phyloP scores from a whole-genome alignment of 2,888 invertebrate species.

The Lathronympha strigana region DNA sequence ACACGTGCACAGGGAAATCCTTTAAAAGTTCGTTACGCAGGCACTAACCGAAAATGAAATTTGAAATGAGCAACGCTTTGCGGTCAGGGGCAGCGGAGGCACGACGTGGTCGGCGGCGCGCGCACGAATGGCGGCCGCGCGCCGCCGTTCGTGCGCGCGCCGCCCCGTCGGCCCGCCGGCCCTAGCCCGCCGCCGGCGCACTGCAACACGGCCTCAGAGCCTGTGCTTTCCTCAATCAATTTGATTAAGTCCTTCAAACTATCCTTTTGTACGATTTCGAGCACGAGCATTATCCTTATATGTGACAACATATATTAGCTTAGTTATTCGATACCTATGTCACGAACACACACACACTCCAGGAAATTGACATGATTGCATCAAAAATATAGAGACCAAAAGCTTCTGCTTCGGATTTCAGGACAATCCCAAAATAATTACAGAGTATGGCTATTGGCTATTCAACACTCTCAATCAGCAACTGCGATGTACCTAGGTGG shows the following conservation, averaged over 20 bases:
- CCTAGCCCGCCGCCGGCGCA: conserved; percentile 42
- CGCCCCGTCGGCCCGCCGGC: conserved; percentile 68
- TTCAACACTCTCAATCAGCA: too few species aligned
- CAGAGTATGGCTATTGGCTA: too few species aligned
- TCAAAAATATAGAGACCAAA: too few species aligned
- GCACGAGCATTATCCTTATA: too few species aligned
- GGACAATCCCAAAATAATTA: too few species aligned
- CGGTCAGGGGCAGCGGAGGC: conserved; percentile 66
- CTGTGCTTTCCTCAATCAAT: conserved; percentile 12
- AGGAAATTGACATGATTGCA: too few species aligned
- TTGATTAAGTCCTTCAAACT: background rate
- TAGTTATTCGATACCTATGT: too few species aligned
- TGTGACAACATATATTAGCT: too few species aligned
- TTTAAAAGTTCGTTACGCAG: conserved; percentile 70
- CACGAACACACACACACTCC: too few species aligned
- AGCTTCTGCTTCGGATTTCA: too few species aligned
- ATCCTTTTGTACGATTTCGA: background rate
- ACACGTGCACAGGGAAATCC: conserved; percentile 76
- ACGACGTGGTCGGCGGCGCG: conserved; percentile 75
- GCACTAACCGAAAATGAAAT: conserved; percentile 62
- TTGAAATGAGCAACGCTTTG: conserved; percentile 63
- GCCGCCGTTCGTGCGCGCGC: conserved; percentile 68
- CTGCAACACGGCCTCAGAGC: background rate
- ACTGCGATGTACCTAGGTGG: too few species aligned
- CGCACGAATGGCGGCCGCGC: conserved; percentile 78